Evolutionary conservation across 2,888 invertebrate genomes (phyloP), one percentile per base, ranked within the genome.

Genomic region (Stegana nigrithorax): DNA sequence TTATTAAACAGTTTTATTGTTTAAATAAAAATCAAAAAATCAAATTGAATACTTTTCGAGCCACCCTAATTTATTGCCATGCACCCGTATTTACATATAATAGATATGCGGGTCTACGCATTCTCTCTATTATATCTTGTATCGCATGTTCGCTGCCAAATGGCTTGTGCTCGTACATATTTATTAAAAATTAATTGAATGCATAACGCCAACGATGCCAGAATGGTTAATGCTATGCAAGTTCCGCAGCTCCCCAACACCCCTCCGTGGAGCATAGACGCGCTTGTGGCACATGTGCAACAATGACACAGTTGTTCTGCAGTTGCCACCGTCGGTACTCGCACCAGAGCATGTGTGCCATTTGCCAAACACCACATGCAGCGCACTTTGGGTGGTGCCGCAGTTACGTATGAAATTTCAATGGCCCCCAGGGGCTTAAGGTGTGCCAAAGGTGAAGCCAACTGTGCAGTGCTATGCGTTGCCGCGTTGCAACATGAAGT

Each of bases 151-250:
- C 25, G 47, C 59, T 57, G 51, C 61, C 53, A 53, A 51, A 58
- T 55, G 29, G 53, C 58, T 42, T 56, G 60, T 26, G 59, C 65
- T 26, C 42, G 53, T 59, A 53, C 59, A 56, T 61, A 65, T 59
- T 65, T 60, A 63, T 65, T 42, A 61, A 67, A 60, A 53, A 60
- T 62, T 64, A 64, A 67, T 67, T 64, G 67, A 62, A 60, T 64
- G 50, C 58, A 26, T 45, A 14, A 44, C 26, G 29, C 53, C 53
- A 55, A 55, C 53, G 26, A 29, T 50, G 50, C 25, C n/a, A 12
- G 25, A 50, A 50, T 50, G 21, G 25, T 19, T 3, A 25, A 47
- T 23, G 25, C 47, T 47, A 21, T n/a, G 2, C 17, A 50, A 12
- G n/a, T 10, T 50, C n/a, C n/a, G n/a, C 53, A 29, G n/a, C 14